These are phyloP conservation scores for Cebus imitator DNA, from an alignment of 2,113 vertebrate species.

Conservation along the genomic window DNA sequence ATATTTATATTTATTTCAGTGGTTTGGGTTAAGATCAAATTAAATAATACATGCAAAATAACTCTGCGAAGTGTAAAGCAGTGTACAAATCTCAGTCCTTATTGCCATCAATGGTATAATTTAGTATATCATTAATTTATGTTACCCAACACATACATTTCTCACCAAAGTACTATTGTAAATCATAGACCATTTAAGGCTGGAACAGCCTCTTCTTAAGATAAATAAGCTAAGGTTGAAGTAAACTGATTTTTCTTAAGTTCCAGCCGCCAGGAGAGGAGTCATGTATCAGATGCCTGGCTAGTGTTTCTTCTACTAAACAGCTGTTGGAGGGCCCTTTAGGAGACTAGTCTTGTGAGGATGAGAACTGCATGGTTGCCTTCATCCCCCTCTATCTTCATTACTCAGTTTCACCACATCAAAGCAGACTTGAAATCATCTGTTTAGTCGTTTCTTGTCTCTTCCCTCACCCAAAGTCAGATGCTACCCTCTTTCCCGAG, in stretches of 20 bases:
- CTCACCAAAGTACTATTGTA: slow-evolving; percentile 9
- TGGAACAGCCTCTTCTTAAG: background rate
- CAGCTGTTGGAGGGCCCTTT: background rate
- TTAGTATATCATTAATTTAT: slow-evolving; percentile 45
- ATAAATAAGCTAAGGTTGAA: background rate
- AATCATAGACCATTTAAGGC: slow-evolving; percentile 30
- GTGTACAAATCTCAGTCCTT: slow-evolving; percentile 15
- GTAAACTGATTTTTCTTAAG: background rate
- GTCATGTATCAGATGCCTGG: background rate
- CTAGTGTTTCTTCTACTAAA: background rate
- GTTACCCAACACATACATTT: background rate
- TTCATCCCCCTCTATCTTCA: background rate
- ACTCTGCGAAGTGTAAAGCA: background rate
- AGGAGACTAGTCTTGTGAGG: background rate
- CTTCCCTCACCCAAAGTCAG: background rate
- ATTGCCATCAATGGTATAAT: slow-evolving; percentile 1
- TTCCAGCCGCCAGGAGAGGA: background rate
- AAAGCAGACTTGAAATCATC: background rate
- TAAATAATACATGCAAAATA: slow-evolving; percentile 44
- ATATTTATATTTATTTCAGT: slow-evolving; percentile 17
- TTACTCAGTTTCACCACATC: background rate
- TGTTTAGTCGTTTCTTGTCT: background rate
- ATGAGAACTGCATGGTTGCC: background rate
- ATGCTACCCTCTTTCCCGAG: background rate
- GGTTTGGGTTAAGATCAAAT: slow-evolving; percentile 4